Conservation (phyloP, 2,797 vertebrate species). For the Gallinago stenura region DNA sequence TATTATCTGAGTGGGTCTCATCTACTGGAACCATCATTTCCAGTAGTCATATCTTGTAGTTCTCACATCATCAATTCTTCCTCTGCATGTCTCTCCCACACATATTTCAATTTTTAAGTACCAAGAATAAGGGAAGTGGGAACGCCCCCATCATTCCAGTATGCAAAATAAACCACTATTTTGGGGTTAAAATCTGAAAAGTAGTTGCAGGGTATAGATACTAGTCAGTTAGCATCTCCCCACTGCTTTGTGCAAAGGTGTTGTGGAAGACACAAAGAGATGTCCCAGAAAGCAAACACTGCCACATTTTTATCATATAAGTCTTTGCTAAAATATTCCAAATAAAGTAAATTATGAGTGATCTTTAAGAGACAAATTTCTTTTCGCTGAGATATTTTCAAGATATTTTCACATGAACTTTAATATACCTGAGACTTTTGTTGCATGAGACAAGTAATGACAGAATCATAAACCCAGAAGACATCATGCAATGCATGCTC, state of each 20-base stretch:
- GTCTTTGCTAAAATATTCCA: background rate
- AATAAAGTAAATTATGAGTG: background rate
- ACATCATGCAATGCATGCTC: background rate
- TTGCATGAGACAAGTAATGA: background rate
- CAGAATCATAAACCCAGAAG: background rate
- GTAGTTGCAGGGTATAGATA: background rate
- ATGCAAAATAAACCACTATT: background rate
- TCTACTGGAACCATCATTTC: constrained; percentile 49
- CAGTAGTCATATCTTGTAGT: background rate
- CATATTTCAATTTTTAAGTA: background rate
- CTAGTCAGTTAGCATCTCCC: background rate
- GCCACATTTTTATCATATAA: background rate
- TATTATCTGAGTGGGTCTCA: constrained; percentile 51
- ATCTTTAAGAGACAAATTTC: background rate
- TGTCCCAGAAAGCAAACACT: background rate
- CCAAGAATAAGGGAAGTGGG: background rate
- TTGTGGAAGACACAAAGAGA: background rate
- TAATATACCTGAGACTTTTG: background rate
- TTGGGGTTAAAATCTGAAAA: background rate
- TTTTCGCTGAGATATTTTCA: background rate
- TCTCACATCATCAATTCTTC: constrained; percentile 27
- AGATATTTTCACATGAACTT: background rate
- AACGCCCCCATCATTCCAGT: background rate
- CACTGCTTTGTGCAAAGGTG: background rate
- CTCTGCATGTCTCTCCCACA: constrained; percentile 15